phyloP scores from a whole-genome alignment of 2,888 invertebrate species.

The Falcaria lacertinaria region DNA sequence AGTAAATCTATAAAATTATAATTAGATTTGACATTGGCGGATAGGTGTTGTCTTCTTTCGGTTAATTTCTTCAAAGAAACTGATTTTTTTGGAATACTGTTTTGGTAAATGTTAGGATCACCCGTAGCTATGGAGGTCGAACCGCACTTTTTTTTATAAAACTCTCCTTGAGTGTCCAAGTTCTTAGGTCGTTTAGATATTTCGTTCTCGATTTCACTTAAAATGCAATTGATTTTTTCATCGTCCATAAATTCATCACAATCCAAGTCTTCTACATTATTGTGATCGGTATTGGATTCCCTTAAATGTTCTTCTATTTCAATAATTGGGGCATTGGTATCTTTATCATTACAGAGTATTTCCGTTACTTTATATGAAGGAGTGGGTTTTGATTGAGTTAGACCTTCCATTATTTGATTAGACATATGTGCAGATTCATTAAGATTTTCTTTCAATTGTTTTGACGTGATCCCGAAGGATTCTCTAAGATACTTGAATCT shows the following conservation, averaged over 20 bases:
- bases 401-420: slow-evolving; percentile 22
- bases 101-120: neutral
- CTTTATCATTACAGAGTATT: neutral
- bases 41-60: neutral
- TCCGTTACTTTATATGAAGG: neutral
- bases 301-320: slow-evolving; percentile 5
- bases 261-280: slow-evolving; percentile 17
- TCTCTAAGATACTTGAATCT: slow-evolving; percentile 50
- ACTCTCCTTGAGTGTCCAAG: neutral
- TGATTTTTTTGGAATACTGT: neutral
- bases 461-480: slow-evolving; percentile 42
- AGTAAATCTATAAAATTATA: slow-evolving; percentile 49
- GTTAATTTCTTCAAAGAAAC: neutral
- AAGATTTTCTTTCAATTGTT: slow-evolving; percentile 31
- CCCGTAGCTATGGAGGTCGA: neutral
- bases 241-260: slow-evolving; percentile 38
- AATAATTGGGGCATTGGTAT: neutral
- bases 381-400: slow-evolving; percentile 6
- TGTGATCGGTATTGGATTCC: slow-evolving; percentile 7
- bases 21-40: slow-evolving; percentile 33
- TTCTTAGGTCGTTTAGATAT: slow-evolving; percentile 26
- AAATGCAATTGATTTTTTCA: slow-evolving; percentile 42
- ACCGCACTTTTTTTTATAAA: neutral
- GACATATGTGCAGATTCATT: slow-evolving; percentile 25
- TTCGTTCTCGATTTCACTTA: slow-evolving; percentile 60